Evolutionary conservation across 2,888 invertebrate species (phyloP).

Genomic region (Mellilla xanthometata): DNA sequence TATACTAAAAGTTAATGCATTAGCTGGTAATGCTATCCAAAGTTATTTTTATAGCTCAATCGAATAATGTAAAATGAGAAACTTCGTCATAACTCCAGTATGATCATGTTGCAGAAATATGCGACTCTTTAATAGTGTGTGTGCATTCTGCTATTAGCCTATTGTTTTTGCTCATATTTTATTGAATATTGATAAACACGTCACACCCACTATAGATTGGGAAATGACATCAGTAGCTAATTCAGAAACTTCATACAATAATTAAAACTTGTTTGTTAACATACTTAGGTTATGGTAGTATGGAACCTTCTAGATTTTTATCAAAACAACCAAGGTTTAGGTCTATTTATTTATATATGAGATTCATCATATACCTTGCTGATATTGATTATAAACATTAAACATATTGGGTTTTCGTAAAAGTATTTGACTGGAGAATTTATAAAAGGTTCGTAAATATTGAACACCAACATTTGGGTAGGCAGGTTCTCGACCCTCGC

Average conservation of each 20-base stretch:
- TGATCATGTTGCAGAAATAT: slow-evolving; percentile 18
- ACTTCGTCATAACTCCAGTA: slow-evolving; percentile 4
- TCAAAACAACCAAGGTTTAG: no score
- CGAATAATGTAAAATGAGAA: not conserved
- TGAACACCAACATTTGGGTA: slow-evolving; percentile 7
- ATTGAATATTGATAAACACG: slow-evolving; percentile 27
- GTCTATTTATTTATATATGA: no score
- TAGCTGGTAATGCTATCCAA: slow-evolving; percentile 5
- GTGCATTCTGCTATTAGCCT: slow-evolving; percentile 19
- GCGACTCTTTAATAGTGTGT: slow-evolving; percentile 13
- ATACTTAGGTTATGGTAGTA: no score
- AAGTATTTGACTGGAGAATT: slow-evolving; percentile 6
- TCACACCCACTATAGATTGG: slow-evolving; percentile 34
- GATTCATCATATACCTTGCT: no score
- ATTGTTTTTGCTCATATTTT: slow-evolving; percentile 23
- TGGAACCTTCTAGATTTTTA: no score
- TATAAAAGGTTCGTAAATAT: slow-evolving; percentile 17
- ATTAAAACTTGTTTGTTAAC: slow-evolving; percentile 9
- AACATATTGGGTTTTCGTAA: not conserved
- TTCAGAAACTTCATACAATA: slow-evolving; percentile 18
- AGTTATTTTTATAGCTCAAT: slow-evolving; percentile 1
- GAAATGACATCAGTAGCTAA: slow-evolving; percentile 37
- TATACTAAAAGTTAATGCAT: not conserved
- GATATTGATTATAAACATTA: no score
- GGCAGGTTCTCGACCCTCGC: slow-evolving; percentile 2